Percentiles rank a stretch among this genome's conserved stretches.
Evolutionary conservation across 64 coral and sea anemone genomes (phyloP).

Genomic region (Dendrophyllia cribrosa): DNA sequence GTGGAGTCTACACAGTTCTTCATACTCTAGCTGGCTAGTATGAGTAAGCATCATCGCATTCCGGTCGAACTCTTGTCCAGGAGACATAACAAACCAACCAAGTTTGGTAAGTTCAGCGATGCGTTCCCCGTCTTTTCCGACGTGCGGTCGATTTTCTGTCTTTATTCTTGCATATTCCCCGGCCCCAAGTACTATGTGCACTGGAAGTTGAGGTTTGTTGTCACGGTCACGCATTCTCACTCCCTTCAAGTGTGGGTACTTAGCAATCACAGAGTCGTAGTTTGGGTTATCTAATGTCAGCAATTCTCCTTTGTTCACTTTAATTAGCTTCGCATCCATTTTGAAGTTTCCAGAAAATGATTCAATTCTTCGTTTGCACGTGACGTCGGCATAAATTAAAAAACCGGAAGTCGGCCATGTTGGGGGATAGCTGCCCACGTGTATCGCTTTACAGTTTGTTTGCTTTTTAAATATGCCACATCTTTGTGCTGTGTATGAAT

Average conservation of each 20-base stretch:
- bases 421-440: slow-evolving; percentile 46
- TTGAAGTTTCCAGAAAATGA: slow-evolving; percentile 24
- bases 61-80: slow-evolving; percentile 28
- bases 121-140: background rate
- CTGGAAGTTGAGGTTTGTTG: background rate
- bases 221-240: slow-evolving; percentile 40
- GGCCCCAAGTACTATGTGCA: slow-evolving; percentile 34
- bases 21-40: background rate
- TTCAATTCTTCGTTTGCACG: slow-evolving; percentile 26
- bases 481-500: slow-evolving; percentile 48
- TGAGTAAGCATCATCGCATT: slow-evolving; percentile 17
- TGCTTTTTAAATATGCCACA: slow-evolving; percentile 14
- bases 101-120: slow-evolving; percentile 31
- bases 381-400: slow-evolving; percentile 22
- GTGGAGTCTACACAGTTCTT: slow-evolving; percentile 34
- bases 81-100: slow-evolving; percentile 39
- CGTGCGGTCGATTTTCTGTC: background rate
- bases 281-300: slow-evolving; percentile 29
- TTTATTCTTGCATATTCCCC: slow-evolving; percentile 45
- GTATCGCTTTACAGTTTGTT: background rate
- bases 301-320: slow-evolving; percentile 2
- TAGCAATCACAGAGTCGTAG: slow-evolving; percentile 6
- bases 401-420: slow-evolving; percentile 49
- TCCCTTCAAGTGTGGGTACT: slow-evolving; percentile 41
- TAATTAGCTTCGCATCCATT: slow-evolving; percentile 45